A percentile compares a stretch with the other conserved stretches of the same genome.
These are phyloP conservation scores for Odontomyia ornata DNA, from an alignment of 2,888 invertebrate species.

Conservation along the genomic window DNA sequence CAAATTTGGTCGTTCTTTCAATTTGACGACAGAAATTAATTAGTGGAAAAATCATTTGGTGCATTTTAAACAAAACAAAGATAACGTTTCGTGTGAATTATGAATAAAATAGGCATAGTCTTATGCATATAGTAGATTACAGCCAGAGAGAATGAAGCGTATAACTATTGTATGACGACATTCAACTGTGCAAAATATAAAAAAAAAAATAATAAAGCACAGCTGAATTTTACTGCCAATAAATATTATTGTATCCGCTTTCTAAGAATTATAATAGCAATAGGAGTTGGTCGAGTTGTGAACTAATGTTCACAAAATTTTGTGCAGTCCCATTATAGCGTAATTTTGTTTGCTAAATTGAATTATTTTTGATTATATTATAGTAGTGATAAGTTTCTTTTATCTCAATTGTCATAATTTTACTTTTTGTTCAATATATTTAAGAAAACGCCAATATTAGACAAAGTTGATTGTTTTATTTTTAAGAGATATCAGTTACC, in stretches of 20 bases:
- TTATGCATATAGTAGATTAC: background rate
- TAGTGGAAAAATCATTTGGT: constrained; percentile 16
- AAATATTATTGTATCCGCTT: constrained; percentile 36
- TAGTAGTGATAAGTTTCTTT: constrained; percentile 13
- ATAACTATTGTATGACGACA: background rate
- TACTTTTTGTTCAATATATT: constrained; percentile 15
- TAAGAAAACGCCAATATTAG: constrained; percentile 12
- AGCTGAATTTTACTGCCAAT: constrained; percentile 42
- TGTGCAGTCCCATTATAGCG: constrained; percentile 11
- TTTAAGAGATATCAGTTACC: too few relatives aligned
- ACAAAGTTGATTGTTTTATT: background rate
- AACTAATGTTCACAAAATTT: constrained; percentile 4
- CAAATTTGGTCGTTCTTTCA: too few relatives aligned
- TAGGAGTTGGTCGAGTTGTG: constrained; percentile 3
- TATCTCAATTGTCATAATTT: constrained; percentile 25
- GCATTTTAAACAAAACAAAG: background rate
- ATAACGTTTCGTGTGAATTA: background rate
- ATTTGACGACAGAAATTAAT: background rate
- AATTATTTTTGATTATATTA: background rate
- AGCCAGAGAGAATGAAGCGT: background rate
- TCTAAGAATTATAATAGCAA: constrained; percentile 25
- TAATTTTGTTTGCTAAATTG: constrained; percentile 23
- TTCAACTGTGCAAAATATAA: constrained; percentile 11
- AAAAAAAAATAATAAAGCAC: background rate
- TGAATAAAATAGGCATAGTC: background rate